Percentiles rank a stretch among this genome's conserved stretches.
Evolutionary conservation across 2,888 invertebrate species (phyloP).

Genomic region (Peribatodes rhomboidaria): DNA sequence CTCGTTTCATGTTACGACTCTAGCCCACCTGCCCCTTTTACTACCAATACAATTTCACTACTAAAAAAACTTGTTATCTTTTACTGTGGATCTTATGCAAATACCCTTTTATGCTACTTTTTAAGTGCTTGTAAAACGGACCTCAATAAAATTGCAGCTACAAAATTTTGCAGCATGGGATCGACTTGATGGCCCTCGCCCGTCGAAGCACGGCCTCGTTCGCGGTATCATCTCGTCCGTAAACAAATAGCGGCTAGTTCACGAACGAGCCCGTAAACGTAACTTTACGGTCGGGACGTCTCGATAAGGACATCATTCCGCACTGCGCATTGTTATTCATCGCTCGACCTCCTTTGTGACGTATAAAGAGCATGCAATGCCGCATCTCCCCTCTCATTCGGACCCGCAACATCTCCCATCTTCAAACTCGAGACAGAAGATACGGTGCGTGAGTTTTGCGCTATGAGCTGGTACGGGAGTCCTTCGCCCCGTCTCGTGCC

Average conservation of each 20-base stretch:
- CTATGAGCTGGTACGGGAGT: slow-evolving; percentile 69
- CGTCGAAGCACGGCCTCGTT: slow-evolving; percentile 7
- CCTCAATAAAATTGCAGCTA: slow-evolving; percentile 29
- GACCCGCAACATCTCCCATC: slow-evolving; percentile 36
- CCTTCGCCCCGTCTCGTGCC: slow-evolving; percentile 64
- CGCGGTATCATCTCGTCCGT: slow-evolving; percentile 15
- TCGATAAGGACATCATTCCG: slow-evolving; percentile 82
- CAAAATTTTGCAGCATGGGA: slow-evolving; percentile 26
- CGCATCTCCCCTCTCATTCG: slow-evolving; percentile 73
- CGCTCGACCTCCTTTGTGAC: slow-evolving; percentile 82
- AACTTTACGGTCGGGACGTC: slow-evolving; percentile 50
- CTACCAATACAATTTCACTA: slow-evolving; percentile 31
- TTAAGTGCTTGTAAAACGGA: slow-evolving; percentile 32
- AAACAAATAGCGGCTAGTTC: slow-evolving; percentile 34
- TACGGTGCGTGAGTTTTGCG: slow-evolving; percentile 79
- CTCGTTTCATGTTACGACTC: slow-evolving; percentile 3
- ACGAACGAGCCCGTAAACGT: slow-evolving; percentile 38
- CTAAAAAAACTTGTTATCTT: slow-evolving; percentile 38
- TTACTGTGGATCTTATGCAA: slow-evolving; percentile 23
- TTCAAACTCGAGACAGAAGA: slow-evolving; percentile 57
- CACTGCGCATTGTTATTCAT: slow-evolving; percentile 86
- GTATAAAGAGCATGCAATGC: slow-evolving; percentile 80
- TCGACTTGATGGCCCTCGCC: slow-evolving; percentile 7
- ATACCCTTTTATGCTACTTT: slow-evolving; percentile 25
- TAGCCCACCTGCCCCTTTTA: slow-evolving; percentile 21